Base-by-base conservation (phyloP, 2,113 vertebrate species). In the Rhabdornis inornatus region DNA sequence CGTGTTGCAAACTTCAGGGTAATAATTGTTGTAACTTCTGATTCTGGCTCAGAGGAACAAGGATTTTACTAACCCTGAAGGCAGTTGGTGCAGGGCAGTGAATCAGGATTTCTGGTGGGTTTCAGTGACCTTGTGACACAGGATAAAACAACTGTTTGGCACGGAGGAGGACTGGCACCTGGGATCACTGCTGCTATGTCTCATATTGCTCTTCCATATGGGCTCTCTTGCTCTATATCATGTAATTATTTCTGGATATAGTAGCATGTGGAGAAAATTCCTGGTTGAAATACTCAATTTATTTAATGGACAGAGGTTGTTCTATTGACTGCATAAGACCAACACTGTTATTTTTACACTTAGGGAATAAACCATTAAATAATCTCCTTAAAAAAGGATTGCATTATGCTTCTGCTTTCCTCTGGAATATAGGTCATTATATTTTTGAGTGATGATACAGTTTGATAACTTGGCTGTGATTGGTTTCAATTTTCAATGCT, bases 91-190 rank as follows among this genome's bases (percentile, higher is more conserved):
- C 33, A 39, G 50, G 82, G 56, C 23, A 35, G 7, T 7, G 40
- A 30, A 1, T 59, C 13, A 23, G 15, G 39, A 5, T 35, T 45
- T 31, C 47, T 42, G 61, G 8, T 44, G 65, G 35, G 5, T 39
- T 66, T 42, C 31, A 6, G 39, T 40, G 28, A 0, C 2, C 0
- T 3, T 1, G 40, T 14, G 53, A 17, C 15, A 1, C 45, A 18
- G 63, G 21, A 1, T 20, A n/a, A 50, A 69, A 72, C 8, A 0
- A 14, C 47, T 6, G 8, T n/a, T 79, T 94, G 85, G 87, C 88
- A 61, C 1, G 5, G 57, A 30, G 12, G 7, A 15, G 61, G 37
- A 3, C 21, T 87, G 95, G 78, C 75, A 44, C 37, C 10, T 17
- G 2, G 6, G 5, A 13, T 61, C 37, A 0, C 59, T 88, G 5